Evolutionary conservation across 92 coral and sea anemone genomes (phyloP), one percentile per base, ranked within the genome.

Genomic region (Montipora capitata): DNA sequence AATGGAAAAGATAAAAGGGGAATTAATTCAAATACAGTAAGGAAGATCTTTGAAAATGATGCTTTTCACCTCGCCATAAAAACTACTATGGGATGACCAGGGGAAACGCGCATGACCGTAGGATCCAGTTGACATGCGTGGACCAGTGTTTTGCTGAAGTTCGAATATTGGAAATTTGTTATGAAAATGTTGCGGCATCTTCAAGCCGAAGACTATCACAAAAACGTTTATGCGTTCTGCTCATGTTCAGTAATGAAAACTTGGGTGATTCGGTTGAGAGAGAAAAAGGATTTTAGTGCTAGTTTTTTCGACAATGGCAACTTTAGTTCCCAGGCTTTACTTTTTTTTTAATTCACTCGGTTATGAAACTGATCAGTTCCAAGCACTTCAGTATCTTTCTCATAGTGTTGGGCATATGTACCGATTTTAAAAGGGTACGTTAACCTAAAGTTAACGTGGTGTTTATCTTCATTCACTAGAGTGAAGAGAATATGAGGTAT

Each of bases 51-150:
- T 51, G 74, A 5, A 74, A 88, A 93, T 91, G 94, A 95, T 76
- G 96, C 98, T 94, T 95, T 95, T 93, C 98, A 95, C 92, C 95
- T 93, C 94, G 87, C 97, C 93, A 86, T 91, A 93, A 95, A 93
- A 80, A 87, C n/a, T 88, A 95, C 94, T 95, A 95, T 95, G 96
- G 98, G 94, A 93, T 95, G 74, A 76, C 68, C 44, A 51, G 76
- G 11, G 56, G 66, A 49, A 48, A 45, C 52, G 89, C 89, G 89
- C 89, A 85, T 85, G 89, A 77, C 59, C 88, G 8, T 27, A 48
- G 67, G 14, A 10, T 35, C 57, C 44, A 85, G 10, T 75, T 77
- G 82, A 35, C 81, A 77, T 85, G 89, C 89, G 89, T 83, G 7
- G 74, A 68, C 39, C 40, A 52, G 77, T 81, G 85, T 69, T 68